phyloP scores from a whole-genome alignment of 2,797 vertebrate genomes.

The Tokudaia muenninki region DNA sequence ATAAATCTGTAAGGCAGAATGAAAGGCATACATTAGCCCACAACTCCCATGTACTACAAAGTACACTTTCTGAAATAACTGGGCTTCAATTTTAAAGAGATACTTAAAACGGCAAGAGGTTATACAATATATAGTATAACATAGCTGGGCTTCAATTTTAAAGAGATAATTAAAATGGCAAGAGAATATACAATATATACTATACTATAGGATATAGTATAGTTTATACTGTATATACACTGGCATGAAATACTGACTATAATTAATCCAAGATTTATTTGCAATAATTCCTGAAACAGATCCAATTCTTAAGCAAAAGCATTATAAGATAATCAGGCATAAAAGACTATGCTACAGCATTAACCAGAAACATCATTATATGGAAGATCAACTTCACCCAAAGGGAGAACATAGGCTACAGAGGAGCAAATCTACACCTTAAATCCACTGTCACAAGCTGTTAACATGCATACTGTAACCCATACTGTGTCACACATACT shows the following conservation, averaged over 20 bases:
- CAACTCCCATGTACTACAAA: background rate
- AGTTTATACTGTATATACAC: too few relatives aligned
- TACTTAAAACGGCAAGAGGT: background rate
- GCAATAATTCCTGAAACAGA: background rate
- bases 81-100: background rate
- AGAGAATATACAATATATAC: too few relatives aligned
- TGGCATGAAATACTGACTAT: rapidly evolving
- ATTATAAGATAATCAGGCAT: too few relatives aligned
- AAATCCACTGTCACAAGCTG: background rate
- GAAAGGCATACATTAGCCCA: background rate
- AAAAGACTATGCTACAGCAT: rapidly evolving
- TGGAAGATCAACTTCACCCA: background rate
- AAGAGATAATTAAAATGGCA: too few relatives aligned
- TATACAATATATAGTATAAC: too few relatives aligned
- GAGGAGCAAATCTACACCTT: background rate
- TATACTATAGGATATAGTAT: too few relatives aligned
- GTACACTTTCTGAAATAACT: background rate
- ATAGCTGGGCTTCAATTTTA: too few relatives aligned
- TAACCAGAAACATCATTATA: rapidly evolving
- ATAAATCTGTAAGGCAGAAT: slow-evolving; percentile 92
- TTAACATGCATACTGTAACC: background rate
- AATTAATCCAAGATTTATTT: background rate
- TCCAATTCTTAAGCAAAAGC: background rate
- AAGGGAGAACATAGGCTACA: background rate
- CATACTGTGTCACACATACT: too few relatives aligned